Evolutionary conservation across 1,140 invertebrate species (phyloP), one percentile per base, ranked within the genome.

Genomic region (Zaprionus inermis): DNA sequence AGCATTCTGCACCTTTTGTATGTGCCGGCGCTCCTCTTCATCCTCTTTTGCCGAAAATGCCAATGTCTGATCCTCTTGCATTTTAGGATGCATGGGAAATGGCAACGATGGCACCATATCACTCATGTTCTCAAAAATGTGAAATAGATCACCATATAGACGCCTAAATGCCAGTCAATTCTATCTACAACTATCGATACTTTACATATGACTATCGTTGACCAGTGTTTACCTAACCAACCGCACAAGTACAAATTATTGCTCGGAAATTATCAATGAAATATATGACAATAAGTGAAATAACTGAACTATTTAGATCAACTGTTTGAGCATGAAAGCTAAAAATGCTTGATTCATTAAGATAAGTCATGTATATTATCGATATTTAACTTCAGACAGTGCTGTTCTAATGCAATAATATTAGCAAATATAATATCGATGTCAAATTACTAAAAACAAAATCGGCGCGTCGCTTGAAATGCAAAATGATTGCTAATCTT

Each of bases 1-100:
- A 56, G 84, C 84, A 64, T 84, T 89, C 59, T 80, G 80, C 65
- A 89, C 84, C 54, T 89, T 89, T 32, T 79, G 71, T 46, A 89
- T 89, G 18, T 89, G 75, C 12, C 71, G 70, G 7, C 75, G 81
- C 49, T 79, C 72, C 28, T 80, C 84, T 41, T 89, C 84, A n/a
- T 90, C 84, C 57, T 89, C 84, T 52, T 84, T 83, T 32, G 79
- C 69, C 7, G 55, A 32, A 44, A 88, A 89, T 41, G 65, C 66
- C 7, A 46, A 72, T 22, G 83, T 60, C 57, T 69, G 63, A 76
- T 89, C 76, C 58, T 77, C 73, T 46, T 86, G 76, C 70, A 86
- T 77, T 59, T 79, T 88, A 20, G 82, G 83, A 60, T 88, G 76
- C 84, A 89, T 69, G 38, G 84, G 83, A 57, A 88, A 88, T 24